These are phyloP conservation scores for Labroides dimidiatus DNA, from an alignment of 2,797 vertebrate genomes.

Conservation along the genomic window DNA sequence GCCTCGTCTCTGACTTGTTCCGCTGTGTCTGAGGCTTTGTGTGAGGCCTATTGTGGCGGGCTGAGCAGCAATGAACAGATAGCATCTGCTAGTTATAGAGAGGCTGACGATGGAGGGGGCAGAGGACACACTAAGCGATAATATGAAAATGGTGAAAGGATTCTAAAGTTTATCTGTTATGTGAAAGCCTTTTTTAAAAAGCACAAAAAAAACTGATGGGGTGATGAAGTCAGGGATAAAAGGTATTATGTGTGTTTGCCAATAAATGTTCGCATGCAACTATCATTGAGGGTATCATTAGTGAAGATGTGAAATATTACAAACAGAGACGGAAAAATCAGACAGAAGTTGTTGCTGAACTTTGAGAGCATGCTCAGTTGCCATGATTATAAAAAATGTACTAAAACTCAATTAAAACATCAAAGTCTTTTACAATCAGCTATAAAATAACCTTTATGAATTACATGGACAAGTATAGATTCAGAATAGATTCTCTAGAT, in stretches of 20 bases:
- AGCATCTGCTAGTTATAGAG: slow-evolving; percentile 72
- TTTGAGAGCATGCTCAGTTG: slow-evolving; percentile 1
- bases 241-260: neutral
- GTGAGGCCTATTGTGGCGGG: slow-evolving; percentile 71
- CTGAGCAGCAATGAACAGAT: slow-evolving; percentile 64
- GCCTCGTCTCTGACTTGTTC: slow-evolving; percentile 64
- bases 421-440: neutral
- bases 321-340: slow-evolving; percentile 17
- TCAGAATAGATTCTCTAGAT: slow-evolving; percentile 4
- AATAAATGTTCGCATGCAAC: slow-evolving; percentile 25
- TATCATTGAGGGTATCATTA: slow-evolving; percentile 14
- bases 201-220: slow-evolving; percentile 32
- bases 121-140: slow-evolving; percentile 39
- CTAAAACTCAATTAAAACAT: neutral
- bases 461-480: slow-evolving; percentile 26
- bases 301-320: slow-evolving; percentile 2
- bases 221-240: slow-evolving; percentile 7
- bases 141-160: slow-evolving; percentile 48
- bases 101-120: slow-evolving; percentile 17
- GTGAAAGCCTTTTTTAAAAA: slow-evolving; percentile 43
- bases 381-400: neutral
- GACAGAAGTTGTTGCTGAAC: slow-evolving; percentile 31
- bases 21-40: slow-evolving; percentile 71
- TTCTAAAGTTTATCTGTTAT: slow-evolving; percentile 53
- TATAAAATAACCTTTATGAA: slow-evolving; percentile 17